Percentiles rank a stretch among this genome's conserved stretches.
Conservation (phyloP, 2,113 vertebrate genomes). For the Malurus melanocephalus region DNA sequence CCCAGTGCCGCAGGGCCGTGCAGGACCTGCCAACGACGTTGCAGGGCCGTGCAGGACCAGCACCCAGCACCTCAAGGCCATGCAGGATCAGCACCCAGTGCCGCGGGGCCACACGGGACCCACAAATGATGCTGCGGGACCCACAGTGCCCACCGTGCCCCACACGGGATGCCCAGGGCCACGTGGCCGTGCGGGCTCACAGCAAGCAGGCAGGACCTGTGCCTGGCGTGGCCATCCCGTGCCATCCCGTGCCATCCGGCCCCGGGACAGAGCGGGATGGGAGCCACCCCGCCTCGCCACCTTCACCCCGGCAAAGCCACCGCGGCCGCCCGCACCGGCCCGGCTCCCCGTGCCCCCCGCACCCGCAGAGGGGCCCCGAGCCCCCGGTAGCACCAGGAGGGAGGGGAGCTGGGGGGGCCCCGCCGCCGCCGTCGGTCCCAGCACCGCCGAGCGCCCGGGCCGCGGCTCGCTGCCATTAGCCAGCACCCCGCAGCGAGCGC, state of each 20-base stretch:
- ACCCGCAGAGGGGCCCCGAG: neutral
- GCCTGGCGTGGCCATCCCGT: neutral
- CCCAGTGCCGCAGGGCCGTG: fast-evolving
- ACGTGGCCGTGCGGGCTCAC: fast-evolving
- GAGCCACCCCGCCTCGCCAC: neutral
- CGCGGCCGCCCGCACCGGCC: fast-evolving
- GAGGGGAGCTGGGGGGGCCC: neutral
- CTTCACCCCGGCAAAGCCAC: neutral
- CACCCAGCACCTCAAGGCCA: neutral
- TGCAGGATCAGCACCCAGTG: too few species aligned
- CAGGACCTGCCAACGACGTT: neutral
- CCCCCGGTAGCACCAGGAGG: conserved; percentile 15
- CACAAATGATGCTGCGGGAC: neutral
- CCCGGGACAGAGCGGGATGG: neutral
- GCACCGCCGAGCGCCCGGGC: neutral
- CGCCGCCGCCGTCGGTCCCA: neutral
- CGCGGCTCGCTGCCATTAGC: conserved; percentile 32
- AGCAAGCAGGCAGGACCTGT: neutral
- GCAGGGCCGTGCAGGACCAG: neutral
- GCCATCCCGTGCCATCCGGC: neutral
- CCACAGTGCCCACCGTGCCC: too few species aligned
- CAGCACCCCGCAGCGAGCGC: conserved; percentile 47
- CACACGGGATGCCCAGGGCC: fast-evolving
- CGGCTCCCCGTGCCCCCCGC: neutral
- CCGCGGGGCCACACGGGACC: neutral